Conservation (phyloP, 1,140 invertebrate genomes). For the Campoletis sonorensis region DNA sequence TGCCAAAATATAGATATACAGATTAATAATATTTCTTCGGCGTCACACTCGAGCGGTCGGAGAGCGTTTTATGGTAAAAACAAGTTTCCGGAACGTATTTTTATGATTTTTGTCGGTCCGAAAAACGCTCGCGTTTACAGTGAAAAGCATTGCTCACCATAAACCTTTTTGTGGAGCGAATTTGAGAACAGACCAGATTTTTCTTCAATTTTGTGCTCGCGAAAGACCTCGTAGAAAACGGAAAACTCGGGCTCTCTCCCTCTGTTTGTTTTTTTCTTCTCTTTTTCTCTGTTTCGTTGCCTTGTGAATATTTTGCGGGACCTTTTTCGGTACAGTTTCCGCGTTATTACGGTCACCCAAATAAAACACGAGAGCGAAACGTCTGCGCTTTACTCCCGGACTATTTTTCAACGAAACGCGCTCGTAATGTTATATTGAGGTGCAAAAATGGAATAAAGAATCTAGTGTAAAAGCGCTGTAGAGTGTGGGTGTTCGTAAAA, state of each 20-base stretch:
- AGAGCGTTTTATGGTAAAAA: constrained; percentile 64
- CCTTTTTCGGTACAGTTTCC: constrained; percentile 70
- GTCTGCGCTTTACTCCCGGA: constrained; percentile 28
- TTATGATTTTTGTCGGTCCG: constrained; percentile 64
- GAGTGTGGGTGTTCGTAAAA: neutral
- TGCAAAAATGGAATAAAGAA: constrained; percentile 40
- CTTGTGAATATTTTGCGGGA: constrained; percentile 51
- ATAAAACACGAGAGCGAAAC: constrained; percentile 63
- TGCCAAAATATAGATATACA: no score
- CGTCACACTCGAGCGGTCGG: neutral
- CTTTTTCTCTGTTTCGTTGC: neutral
- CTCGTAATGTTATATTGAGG: constrained; percentile 68
- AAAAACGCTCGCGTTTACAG: constrained; percentile 58
- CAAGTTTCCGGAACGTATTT: constrained; percentile 61
- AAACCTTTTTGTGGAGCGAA: constrained; percentile 62
- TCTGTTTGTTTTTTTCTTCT: neutral
- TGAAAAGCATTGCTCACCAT: constrained; percentile 49
- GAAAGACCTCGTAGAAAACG: neutral
- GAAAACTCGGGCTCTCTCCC: neutral
- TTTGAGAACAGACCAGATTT: constrained; percentile 27
- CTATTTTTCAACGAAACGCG: constrained; percentile 66
- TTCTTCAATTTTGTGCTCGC: neutral
- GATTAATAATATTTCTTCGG: no score
- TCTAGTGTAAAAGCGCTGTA: neutral
- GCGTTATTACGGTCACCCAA: constrained; percentile 74